These are phyloP conservation scores for Drosophila rufa DNA, from an alignment of 1,140 invertebrate genomes.

Conservation along the genomic window DNA sequence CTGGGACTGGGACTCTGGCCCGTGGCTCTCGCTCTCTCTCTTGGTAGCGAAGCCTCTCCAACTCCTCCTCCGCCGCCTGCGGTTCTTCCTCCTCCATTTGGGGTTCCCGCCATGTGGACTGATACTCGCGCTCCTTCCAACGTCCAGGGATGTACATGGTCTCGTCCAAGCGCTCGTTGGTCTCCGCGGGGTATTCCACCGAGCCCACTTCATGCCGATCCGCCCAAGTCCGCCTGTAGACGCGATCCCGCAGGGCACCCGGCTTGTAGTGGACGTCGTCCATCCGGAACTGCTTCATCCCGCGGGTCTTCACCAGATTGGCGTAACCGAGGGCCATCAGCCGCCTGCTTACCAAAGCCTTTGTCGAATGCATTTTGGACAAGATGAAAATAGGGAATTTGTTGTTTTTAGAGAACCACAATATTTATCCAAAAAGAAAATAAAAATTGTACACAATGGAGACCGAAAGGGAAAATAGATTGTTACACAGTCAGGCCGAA, in stretches of 20 bases:
- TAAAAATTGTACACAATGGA: background rate
- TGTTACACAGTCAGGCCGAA: background rate
- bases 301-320: background rate
- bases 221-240: conserved; percentile 22
- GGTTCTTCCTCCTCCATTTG: background rate
- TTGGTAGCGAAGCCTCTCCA: no score
- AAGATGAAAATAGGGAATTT: background rate
- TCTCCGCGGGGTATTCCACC: background rate
- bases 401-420: background rate
- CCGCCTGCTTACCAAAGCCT: background rate
- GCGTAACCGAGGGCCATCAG: background rate
- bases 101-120: conserved; percentile 14
- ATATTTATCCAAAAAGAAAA: background rate
- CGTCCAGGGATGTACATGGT: conserved; percentile 4
- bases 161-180: background rate
- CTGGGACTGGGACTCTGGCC: no score
- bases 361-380: conserved; percentile 14
- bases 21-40: background rate
- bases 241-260: background rate
- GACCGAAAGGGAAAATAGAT: background rate
- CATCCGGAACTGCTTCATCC: conserved; percentile 7
- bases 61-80: background rate
- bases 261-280: conserved; percentile 19
- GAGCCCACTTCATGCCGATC: no score
- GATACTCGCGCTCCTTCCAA: conserved; percentile 14